phyloP scores from a whole-genome alignment of 2,113 vertebrate species.

The Corythoichthys intestinalis region DNA sequence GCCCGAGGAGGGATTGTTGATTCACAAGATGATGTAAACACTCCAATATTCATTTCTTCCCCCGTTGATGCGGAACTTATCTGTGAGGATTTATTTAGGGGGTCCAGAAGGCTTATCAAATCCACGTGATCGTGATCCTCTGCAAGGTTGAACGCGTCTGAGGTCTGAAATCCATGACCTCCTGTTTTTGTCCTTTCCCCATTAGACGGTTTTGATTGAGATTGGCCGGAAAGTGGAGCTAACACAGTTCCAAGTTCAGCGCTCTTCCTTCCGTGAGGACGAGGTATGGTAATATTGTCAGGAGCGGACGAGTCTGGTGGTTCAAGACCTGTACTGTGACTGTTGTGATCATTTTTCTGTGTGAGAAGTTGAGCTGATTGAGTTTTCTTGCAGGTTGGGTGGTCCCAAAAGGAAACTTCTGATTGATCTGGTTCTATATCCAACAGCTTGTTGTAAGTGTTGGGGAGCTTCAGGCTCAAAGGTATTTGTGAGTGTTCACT shows the following conservation, averaged over 20 bases:
- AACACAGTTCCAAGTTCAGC: slow-evolving; percentile 84
- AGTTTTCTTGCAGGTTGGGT: slow-evolving; percentile 65
- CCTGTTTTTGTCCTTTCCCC: slow-evolving; percentile 57
- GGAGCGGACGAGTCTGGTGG: slow-evolving; percentile 26
- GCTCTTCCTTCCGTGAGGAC: slow-evolving; percentile 90
- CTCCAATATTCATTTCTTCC: slow-evolving; percentile 17
- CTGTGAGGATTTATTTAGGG: slow-evolving; percentile 59
- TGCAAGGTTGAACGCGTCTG: slow-evolving; percentile 56
- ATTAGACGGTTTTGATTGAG: slow-evolving; percentile 69
- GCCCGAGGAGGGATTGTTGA: slow-evolving; percentile 64
- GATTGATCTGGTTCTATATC: slow-evolving; percentile 76
- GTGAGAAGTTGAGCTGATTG: slow-evolving; percentile 52
- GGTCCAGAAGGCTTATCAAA: slow-evolving; percentile 87
- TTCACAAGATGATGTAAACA: slow-evolving; percentile 33
- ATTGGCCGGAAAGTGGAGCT: slow-evolving; percentile 69
- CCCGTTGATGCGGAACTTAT: slow-evolving; percentile 1
- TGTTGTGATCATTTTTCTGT: slow-evolving; percentile 46
- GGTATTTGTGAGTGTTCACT: slow-evolving; percentile 75
- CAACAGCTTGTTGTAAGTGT: slow-evolving; percentile 86
- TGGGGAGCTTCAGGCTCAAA: slow-evolving; percentile 77
- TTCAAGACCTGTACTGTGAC: slow-evolving; percentile 42
- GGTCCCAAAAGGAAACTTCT: slow-evolving; percentile 67
- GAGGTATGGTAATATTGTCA: slow-evolving; percentile 86
- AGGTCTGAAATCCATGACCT: slow-evolving; percentile 62
- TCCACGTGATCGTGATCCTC: slow-evolving; percentile 62